These are phyloP conservation scores for Microctenopoma lineatum DNA, from an alignment of 2,797 vertebrate genomes.

Conservation along the genomic window DNA sequence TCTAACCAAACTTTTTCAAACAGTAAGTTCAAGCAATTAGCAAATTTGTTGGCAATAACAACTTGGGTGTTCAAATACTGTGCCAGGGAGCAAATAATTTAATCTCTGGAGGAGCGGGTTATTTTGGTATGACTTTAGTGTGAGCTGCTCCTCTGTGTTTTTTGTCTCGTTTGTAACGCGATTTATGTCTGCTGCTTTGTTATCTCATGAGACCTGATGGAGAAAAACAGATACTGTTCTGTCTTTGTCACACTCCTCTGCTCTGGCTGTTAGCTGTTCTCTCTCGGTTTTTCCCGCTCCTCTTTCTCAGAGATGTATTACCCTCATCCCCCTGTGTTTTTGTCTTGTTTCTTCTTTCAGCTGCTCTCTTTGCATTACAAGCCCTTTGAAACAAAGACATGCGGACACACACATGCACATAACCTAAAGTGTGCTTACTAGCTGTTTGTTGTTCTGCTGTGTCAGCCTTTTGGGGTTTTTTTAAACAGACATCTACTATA, in stretches of 20 bases:
- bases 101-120: slow-evolving; percentile 56
- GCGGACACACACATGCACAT: slow-evolving; percentile 4
- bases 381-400: slow-evolving; percentile 36
- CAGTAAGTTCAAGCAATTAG: slow-evolving; percentile 30
- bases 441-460: slow-evolving; percentile 14
- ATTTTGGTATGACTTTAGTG: slow-evolving; percentile 63
- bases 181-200: slow-evolving; percentile 66
- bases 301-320: slow-evolving; percentile 33
- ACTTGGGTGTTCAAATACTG: slow-evolving; percentile 40
- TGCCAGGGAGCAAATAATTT: slow-evolving; percentile 59
- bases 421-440: not conserved
- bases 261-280: slow-evolving; percentile 37
- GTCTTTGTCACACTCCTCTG: slow-evolving; percentile 46
- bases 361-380: slow-evolving; percentile 23
- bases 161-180: slow-evolving; percentile 57
- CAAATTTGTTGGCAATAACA: slow-evolving; percentile 35
- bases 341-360: slow-evolving; percentile 10
- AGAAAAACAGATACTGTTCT: slow-evolving; percentile 57
- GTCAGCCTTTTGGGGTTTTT: slow-evolving; percentile 19
- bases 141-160: slow-evolving; percentile 47
- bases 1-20: slow-evolving; percentile 38
- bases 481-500: slow-evolving; percentile 19
- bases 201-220: slow-evolving; percentile 71
- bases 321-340: slow-evolving; percentile 4
- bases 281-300: slow-evolving; percentile 18